These are phyloP conservation scores for Philypnodon macrostomus DNA, from an alignment of 2,797 vertebrate genomes.

Conservation along the genomic window DNA sequence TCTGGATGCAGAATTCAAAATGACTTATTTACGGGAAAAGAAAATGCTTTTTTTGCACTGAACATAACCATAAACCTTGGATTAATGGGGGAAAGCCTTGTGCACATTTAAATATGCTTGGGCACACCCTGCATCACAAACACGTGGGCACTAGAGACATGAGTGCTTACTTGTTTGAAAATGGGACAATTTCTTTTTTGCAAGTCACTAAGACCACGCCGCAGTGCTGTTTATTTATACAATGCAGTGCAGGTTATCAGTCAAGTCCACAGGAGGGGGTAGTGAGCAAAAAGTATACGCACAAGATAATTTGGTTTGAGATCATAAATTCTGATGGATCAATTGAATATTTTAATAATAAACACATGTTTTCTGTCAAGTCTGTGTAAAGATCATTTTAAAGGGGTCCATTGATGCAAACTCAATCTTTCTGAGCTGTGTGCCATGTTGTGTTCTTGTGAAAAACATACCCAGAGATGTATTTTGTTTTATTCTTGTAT, in stretches of 20 bases:
- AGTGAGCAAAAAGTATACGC: too few species aligned
- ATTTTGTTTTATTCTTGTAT: too few species aligned
- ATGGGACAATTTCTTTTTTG: constrained; percentile 8
- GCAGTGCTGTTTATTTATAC: background rate
- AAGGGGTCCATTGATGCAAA: too few species aligned
- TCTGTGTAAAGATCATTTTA: too few species aligned
- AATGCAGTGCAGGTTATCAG: background rate
- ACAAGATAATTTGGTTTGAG: too few species aligned
- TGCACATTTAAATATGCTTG: constrained; percentile 57
- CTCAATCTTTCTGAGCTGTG: too few species aligned
- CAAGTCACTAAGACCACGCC: background rate
- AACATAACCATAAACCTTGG: constrained; percentile 68
- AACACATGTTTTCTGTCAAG: too few species aligned
- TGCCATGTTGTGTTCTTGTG: too few species aligned
- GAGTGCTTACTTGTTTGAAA: constrained; percentile 21
- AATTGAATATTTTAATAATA: too few species aligned
- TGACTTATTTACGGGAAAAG: constrained; percentile 77
- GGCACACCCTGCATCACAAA: constrained; percentile 12
- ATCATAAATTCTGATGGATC: too few species aligned
- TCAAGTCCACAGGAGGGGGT: background rate
- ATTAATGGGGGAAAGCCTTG: constrained; percentile 64
- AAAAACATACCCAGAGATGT: too few species aligned
- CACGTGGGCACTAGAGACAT: constrained; percentile 8
- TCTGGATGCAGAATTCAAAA: constrained; percentile 80
- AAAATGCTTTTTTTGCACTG: constrained; percentile 53